Base-by-base conservation (phyloP, 2,797 vertebrate genomes). In the Poeciliopsis turneri region DNA sequence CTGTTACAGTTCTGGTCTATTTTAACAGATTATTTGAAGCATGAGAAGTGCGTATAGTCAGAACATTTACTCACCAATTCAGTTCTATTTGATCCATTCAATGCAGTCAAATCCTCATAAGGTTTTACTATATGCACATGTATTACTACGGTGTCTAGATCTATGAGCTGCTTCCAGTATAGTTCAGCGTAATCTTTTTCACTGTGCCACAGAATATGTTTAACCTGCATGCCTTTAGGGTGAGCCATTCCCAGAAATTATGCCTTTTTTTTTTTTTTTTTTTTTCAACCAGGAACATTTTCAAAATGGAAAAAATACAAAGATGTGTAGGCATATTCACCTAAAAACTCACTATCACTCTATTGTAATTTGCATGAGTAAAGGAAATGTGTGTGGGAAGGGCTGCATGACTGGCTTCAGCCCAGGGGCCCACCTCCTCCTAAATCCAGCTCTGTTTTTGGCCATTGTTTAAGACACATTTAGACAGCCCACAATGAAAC, bases 381-480 rank as follows among this genome's bases (percentile, higher is more conserved):
- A 41, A 41, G 39, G 66, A n/a, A 41, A 25, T 66, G 20, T 69
- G 64, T 69, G 66, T 69, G 66, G 66, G 66, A 69, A 25, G 66
- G 20, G 30, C 36, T 41, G 23, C 36, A 68, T 43, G 16, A 43
- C 66, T 69, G 66, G 66, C 66, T 41, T 12, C 39, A n/a, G 30
- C 23, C 66, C 66, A 41, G 13, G 41, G 41, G 68, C 41, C 25
- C 68, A 70, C 39, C 39, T 70, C 45, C 41, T 70, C 39, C 68
- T 45, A 70, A 28, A 70, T 70, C 68, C 41, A 70, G 68, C 39
- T 70, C 68, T 70, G 41, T 70, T 70, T 70, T 1, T 45, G 41
- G 41, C 41, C n/a, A 7, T 45, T 28, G 68, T 45, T 15, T 45
- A 70, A 45, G 66, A 43, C 20, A 43, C 5, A 43, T 69, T 69